phyloP scores from a whole-genome alignment of 2,888 invertebrate genomes.

The Drosophila colorata region DNA sequence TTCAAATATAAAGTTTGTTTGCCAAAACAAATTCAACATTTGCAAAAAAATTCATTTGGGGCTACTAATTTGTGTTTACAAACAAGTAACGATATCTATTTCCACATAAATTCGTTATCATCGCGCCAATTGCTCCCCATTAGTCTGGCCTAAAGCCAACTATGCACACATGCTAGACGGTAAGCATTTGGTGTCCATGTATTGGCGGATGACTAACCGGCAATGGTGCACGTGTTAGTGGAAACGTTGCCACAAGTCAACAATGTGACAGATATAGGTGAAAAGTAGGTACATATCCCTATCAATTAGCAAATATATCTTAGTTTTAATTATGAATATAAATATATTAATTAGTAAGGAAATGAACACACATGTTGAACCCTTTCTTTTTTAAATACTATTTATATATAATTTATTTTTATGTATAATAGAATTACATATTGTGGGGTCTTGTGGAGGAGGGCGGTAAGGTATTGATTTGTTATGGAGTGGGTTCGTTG shows the following conservation, averaged over 20 bases:
- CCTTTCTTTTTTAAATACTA: constrained; percentile 70
- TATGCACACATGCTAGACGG: constrained; percentile 11
- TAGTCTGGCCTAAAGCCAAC: constrained; percentile 21
- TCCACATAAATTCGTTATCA: constrained; percentile 39
- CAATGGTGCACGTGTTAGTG: constrained; percentile 39
- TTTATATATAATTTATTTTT: constrained; percentile 81
- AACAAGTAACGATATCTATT: constrained; percentile 7
- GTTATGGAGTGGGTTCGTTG: constrained; percentile 43
- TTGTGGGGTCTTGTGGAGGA: constrained; percentile 44
- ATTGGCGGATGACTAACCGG: constrained; percentile 30
- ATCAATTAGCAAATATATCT: too few species aligned
- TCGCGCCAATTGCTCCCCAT: constrained; percentile 35
- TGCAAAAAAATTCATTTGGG: neutral
- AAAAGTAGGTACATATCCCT: neutral
- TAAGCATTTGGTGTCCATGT: constrained; percentile 2
- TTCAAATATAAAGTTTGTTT: too few species aligned
- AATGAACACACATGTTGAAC: constrained; percentile 2
- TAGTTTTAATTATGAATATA: too few species aligned
- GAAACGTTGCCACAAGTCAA: constrained; percentile 23
- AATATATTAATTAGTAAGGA: neutral
- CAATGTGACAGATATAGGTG: neutral
- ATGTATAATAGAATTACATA: constrained; percentile 80
- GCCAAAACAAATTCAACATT: too few species aligned
- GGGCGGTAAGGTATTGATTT: constrained; percentile 48
- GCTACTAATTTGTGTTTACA: constrained; percentile 15